These are phyloP conservation scores for Indri indri DNA, from an alignment of 2,113 vertebrate species.

Conservation along the genomic window DNA sequence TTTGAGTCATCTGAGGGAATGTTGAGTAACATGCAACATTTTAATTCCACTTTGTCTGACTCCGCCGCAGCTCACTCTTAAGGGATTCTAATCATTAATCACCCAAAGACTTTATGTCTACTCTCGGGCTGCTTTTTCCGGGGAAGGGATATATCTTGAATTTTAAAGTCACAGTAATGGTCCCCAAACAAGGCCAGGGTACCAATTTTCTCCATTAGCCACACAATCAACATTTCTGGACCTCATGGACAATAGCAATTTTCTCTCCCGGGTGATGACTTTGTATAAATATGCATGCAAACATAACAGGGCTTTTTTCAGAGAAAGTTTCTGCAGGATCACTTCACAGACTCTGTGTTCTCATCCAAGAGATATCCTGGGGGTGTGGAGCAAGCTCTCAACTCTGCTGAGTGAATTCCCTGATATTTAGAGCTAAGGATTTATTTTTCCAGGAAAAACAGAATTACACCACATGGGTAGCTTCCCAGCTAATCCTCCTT, in stretches of 20 bases:
- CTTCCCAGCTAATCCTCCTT: background rate
- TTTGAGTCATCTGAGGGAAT: conserved; percentile 30
- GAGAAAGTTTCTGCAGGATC: background rate
- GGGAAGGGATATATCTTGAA: conserved; percentile 65
- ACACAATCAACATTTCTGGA: background rate
- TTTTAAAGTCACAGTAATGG: conserved; percentile 63
- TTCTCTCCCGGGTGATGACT: conserved; percentile 21
- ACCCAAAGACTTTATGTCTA: conserved; percentile 57
- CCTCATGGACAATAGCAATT: background rate
- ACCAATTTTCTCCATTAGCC: conserved; percentile 30
- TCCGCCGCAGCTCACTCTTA: conserved; percentile 41
- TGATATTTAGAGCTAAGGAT: background rate
- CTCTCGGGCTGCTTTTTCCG: conserved; percentile 27
- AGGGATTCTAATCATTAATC: conserved; percentile 73
- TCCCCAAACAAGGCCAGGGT: conserved; percentile 31
- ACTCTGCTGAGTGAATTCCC: background rate
- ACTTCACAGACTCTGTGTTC: background rate
- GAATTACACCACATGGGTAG: background rate
- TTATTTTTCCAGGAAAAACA: background rate
- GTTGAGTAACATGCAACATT: conserved; percentile 51
- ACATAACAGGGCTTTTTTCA: background rate
- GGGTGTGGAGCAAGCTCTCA: background rate
- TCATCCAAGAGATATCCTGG: background rate
- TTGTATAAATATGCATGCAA: conserved; percentile 15
- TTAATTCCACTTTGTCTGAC: conserved; percentile 64